Evolutionary conservation across 2,888 invertebrate genomes (phyloP).

Genomic region (Nemurella pictetii): DNA sequence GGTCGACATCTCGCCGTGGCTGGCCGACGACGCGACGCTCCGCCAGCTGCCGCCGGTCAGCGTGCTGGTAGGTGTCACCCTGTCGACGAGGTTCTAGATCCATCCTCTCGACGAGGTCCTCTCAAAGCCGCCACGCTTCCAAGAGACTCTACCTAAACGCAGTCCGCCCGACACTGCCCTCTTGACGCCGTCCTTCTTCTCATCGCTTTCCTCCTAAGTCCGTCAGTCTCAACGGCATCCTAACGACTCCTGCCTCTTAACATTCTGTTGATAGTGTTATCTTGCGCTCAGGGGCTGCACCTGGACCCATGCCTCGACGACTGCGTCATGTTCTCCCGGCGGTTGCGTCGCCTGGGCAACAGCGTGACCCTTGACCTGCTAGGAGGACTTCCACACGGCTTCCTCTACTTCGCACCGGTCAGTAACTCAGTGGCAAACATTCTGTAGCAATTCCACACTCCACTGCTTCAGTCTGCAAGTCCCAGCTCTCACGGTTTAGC

Average conservation of each 20-base stretch:
- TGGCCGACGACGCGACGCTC: conserved; percentile 79
- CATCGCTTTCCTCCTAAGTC: too few species aligned
- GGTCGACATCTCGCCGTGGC: conserved; percentile 87
- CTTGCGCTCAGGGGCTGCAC: background rate
- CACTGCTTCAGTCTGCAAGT: too few species aligned
- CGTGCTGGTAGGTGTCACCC: conserved; percentile 78
- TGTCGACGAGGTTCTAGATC: too few species aligned
- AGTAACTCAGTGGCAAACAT: conserved; percentile 46
- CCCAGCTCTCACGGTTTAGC: too few species aligned
- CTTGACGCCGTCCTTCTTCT: background rate
- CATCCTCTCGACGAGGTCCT: too few species aligned
- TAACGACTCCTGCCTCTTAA: background rate
- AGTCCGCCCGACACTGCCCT: background rate
- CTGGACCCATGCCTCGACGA: conserved; percentile 97
- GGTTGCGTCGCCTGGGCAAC: conserved; percentile 75
- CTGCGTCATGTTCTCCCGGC: conserved; percentile 91
- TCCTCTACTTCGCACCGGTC: conserved; percentile 89
- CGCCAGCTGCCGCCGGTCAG: conserved; percentile 78
- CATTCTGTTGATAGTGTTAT: background rate
- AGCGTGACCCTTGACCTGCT: conserved; percentile 81
- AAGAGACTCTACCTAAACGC: too few species aligned
- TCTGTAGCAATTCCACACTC: too few species aligned
- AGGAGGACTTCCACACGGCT: conserved; percentile 92
- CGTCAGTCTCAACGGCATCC: background rate
- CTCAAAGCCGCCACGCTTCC: too few species aligned